Percentiles rank a stretch among this genome's conserved stretches.
phyloP scores from a whole-genome alignment of 2,888 invertebrate genomes.

The Agrochola macilenta region DNA sequence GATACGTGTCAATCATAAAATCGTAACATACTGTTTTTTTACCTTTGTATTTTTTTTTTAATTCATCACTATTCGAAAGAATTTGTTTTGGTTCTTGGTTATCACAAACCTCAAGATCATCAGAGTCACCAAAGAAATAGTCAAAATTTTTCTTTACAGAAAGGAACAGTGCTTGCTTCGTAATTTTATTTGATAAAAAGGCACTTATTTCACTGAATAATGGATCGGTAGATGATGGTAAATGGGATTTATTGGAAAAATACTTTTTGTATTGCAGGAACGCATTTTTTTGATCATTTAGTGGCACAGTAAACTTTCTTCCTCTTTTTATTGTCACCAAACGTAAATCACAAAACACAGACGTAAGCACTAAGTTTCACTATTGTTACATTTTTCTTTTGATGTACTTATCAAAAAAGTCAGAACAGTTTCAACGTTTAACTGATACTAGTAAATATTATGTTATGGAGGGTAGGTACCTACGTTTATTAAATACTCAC shows the following conservation, averaged over 20 bases:
- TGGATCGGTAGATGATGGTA: slow-evolving; percentile 9
- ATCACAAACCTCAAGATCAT: not conserved
- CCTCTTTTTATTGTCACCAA: slow-evolving; percentile 1
- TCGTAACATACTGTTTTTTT: not conserved
- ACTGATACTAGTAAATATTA: no score
- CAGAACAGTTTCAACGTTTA: no score
- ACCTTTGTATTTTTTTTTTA: not conserved
- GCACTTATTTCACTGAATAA: not conserved
- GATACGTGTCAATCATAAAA: no score
- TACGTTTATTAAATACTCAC: no score
- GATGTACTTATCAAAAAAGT: no score
- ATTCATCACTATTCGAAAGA: not conserved
- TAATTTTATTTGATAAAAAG: not conserved
- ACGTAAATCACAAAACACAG: not conserved
- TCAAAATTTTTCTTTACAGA: not conserved
- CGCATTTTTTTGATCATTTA: not conserved
- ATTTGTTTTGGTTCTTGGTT: not conserved
- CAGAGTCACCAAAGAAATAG: slow-evolving; percentile 1
- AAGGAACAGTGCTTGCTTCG: not conserved
- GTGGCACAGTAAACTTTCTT: slow-evolving; percentile 7
- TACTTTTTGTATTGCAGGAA: slow-evolving; percentile 2
- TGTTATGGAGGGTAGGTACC: no score
- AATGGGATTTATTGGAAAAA: slow-evolving; percentile 3
- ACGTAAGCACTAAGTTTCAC: no score
- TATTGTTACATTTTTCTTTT: no score